Base-by-base conservation (phyloP, 2,888 invertebrate species). In the Drymonia ruficornis region DNA sequence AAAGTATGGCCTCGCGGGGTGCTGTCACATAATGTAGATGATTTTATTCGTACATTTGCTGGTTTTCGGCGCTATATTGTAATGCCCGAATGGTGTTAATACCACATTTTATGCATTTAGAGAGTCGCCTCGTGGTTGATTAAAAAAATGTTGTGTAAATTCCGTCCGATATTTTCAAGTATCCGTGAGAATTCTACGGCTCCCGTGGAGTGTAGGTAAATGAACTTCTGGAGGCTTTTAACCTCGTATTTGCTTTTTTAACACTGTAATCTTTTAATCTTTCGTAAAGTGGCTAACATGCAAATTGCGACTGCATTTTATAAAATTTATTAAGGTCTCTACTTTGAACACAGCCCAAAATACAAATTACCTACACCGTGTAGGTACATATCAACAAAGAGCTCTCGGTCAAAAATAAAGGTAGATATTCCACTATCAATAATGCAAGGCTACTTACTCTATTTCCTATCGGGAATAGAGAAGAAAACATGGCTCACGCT, bases 81-180 rank as follows among this genome's bases (percentile, higher is more conserved):
- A 87, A 89, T 87, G 86, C 82, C 83, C 72, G 80, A 86, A 83
- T 83, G 83, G 86, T 88, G 89, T 89, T 88, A 87, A 86, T 83
- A 83, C 78, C 78, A 78, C 80, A 83, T 82, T 88, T 88, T 88
- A 88, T 87, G 78, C 71, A 72, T 78, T 76, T 73, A 76, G 77
- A 80, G 79, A 80, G 74, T 72, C 70, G 70, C 70, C 66, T 73
- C n/a, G 67, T 63, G 72, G 75, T 80, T 86, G 83, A 86, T 87
- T 86, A 84, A 87, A 85, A 86, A 81, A 84, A 81, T 78, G 75
- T 72, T 73, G 66, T 66, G 67, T 65, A 72, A 78, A 64, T 72
- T 73, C 75, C 74, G 69, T 77, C 74, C 67, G 62, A 75, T 77
- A 69, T 67, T 74, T 67, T 70, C 61, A 68, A 67, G 65, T 59